phyloP scores from a whole-genome alignment of 2,113 vertebrate species.

The Platichthys stellatus region DNA sequence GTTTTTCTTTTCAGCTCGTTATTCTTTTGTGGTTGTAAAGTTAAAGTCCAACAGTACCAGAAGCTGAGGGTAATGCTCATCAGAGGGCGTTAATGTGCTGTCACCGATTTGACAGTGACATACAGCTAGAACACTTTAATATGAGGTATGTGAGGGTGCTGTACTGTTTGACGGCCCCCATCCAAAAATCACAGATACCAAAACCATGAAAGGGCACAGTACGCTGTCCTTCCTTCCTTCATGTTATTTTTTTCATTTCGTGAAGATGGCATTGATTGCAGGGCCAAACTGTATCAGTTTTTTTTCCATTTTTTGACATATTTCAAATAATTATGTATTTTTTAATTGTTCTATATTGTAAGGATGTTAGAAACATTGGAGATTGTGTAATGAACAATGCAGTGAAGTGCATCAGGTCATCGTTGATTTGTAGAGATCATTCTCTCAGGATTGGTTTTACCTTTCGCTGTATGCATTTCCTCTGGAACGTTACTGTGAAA shows the following conservation, averaged over 20 bases:
- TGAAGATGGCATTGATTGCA: constrained; percentile 63
- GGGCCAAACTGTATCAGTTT: constrained; percentile 57
- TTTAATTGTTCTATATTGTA: constrained; percentile 34
- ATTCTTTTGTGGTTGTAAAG: constrained; percentile 24
- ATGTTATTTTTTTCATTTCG: constrained; percentile 32
- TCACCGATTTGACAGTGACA: neutral
- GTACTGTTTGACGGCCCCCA: constrained; percentile 29
- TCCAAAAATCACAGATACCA: constrained; percentile 67
- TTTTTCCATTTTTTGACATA: constrained; percentile 43
- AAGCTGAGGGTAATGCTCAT: neutral
- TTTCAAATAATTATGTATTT: constrained; percentile 33
- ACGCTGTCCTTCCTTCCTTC: constrained; percentile 35
- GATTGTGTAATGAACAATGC: constrained; percentile 55
- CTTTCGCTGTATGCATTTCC: constrained; percentile 57
- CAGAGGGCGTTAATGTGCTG: neutral
- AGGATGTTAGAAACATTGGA: constrained; percentile 65
- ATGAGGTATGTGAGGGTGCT: constrained; percentile 20
- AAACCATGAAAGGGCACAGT: constrained; percentile 50
- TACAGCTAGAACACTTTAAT: constrained; percentile 28
- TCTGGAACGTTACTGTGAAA: constrained; percentile 74
- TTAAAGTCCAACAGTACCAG: neutral
- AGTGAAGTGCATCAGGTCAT: constrained; percentile 41
- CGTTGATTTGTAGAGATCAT: constrained; percentile 73
- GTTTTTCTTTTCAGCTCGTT: constrained; percentile 26
- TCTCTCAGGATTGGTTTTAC: constrained; percentile 77